Conservation (phyloP, 2,113 vertebrate species). For the Eretmochelys imbricata region DNA sequence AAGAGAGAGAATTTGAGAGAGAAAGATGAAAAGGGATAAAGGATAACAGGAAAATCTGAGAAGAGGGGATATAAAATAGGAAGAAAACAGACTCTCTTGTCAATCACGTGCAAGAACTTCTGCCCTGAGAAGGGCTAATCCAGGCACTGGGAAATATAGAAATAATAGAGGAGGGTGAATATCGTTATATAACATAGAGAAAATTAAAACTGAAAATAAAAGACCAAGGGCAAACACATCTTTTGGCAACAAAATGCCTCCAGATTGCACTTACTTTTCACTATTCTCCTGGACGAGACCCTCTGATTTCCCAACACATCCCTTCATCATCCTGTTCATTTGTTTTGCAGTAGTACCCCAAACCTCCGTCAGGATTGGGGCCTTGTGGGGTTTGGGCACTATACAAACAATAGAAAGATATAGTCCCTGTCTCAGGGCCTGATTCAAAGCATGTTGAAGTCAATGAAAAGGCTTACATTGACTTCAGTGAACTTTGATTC, state of each 20-base stretch:
- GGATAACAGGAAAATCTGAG: neutral
- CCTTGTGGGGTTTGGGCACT: neutral
- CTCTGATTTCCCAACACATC: neutral
- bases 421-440: neutral
- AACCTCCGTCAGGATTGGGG: neutral
- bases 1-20: neutral
- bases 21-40: neutral
- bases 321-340: neutral
- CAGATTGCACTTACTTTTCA: neutral
- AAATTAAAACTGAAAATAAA: neutral
- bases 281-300: neutral
- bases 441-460: neutral
- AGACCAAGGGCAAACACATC: neutral
- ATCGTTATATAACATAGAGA: neutral
- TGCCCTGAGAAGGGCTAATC: neutral
- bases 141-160: neutral
- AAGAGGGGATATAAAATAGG: neutral
- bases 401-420: constrained; percentile 1
- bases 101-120: neutral
- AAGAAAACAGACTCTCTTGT: neutral
- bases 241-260: neutral
- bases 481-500: neutral
- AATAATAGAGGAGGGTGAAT: neutral
- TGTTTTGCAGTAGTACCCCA: neutral
- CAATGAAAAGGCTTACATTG: neutral